Evolutionary conservation across 2,888 invertebrate genomes (phyloP).

Genomic region (Halictus ligatus): DNA sequence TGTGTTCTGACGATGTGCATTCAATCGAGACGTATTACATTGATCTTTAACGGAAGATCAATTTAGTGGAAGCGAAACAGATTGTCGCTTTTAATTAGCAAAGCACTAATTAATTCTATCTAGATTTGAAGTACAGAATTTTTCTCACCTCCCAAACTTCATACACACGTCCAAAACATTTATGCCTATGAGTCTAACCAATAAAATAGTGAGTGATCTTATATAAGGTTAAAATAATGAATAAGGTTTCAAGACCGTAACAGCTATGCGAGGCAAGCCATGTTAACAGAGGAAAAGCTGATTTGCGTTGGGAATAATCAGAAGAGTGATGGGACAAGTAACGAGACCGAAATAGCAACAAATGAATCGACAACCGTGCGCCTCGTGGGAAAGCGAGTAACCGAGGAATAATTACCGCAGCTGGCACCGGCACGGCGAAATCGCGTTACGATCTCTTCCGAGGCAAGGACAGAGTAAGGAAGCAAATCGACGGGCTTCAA

Average conservation of each 20-base stretch:
- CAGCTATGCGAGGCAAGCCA: not conserved
- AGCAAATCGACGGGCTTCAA: constrained; percentile 50
- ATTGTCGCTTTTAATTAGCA: too few species aligned
- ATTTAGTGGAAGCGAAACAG: not conserved
- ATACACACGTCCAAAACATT: too few species aligned
- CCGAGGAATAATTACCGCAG: constrained; percentile 62
- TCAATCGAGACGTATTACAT: not conserved
- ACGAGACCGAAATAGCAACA: not conserved
- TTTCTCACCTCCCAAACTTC: too few species aligned
- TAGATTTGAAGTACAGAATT: too few species aligned
- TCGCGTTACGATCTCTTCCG: constrained; percentile 64
- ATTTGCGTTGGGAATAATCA: not conserved
- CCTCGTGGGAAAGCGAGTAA: not conserved
- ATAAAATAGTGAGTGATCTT: not conserved
- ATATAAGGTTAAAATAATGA: too few species aligned
- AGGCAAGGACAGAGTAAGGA: constrained; percentile 28
- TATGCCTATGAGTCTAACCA: too few species aligned
- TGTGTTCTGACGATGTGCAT: not conserved
- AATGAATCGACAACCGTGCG: not conserved
- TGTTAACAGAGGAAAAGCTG: not conserved
- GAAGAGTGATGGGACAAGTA: not conserved
- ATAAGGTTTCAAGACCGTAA: not conserved
- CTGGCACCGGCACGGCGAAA: constrained; percentile 44
- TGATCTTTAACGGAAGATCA: not conserved
- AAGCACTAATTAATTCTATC: too few species aligned